Conservation (phyloP, 2,888 invertebrate species). For the Tineola bisselliella region DNA sequence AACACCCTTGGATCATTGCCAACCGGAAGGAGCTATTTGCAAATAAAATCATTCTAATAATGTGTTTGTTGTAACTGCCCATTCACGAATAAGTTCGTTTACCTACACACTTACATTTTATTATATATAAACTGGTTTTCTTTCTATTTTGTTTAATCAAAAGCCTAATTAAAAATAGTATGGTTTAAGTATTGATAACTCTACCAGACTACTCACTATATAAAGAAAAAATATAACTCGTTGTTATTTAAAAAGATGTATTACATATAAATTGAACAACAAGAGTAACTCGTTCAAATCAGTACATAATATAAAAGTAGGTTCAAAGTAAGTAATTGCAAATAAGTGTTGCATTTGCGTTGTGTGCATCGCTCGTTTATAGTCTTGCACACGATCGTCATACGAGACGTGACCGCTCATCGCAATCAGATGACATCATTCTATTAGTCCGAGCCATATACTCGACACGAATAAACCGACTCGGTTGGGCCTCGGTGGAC, state of each 20-base stretch:
- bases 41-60: conserved; percentile 57
- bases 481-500: not conserved
- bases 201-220: no score
- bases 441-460: conserved; percentile 17
- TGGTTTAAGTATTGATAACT: no score
- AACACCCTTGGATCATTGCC: conserved; percentile 59
- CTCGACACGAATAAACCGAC: not conserved
- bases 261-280: no score
- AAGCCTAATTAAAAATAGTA: no score
- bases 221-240: no score
- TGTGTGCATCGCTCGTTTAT: conserved; percentile 29
- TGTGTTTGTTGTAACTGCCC: conserved; percentile 14
- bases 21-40: conserved; percentile 56
- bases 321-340: not conserved
- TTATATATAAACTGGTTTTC: no score
- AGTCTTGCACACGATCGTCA: conserved; percentile 36
- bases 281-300: no score
- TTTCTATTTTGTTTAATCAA: no score
- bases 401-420: conserved; percentile 40
- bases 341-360: not conserved
- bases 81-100: not conserved
- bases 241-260: no score
- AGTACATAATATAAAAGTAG: not conserved
- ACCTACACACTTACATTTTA: not conserved
- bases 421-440: conserved; percentile 51